Percentiles rank a stretch among this genome's conserved stretches.
phyloP scores from a whole-genome alignment of 2,888 invertebrate species.

The Athrips mouffetella region DNA sequence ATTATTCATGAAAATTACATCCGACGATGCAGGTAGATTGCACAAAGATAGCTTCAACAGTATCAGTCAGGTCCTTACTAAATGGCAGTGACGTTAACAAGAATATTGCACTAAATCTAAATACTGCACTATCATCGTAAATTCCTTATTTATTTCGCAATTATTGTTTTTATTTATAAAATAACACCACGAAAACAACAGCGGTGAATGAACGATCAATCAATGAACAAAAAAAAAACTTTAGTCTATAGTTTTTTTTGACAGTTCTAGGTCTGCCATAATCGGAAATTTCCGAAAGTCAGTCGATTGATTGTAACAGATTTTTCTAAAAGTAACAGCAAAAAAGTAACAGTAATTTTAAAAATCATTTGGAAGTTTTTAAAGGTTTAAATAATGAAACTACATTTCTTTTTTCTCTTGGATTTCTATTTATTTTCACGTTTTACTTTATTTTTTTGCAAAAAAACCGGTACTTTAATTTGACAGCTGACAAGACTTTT shows the following conservation, averaged over 20 bases:
- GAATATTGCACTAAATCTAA: constrained; percentile 64
- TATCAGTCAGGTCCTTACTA: constrained; percentile 40
- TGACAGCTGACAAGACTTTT: constrained; percentile 16
- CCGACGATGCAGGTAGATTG: constrained; percentile 71
- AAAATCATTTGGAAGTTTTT: no score
- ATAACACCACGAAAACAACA: constrained; percentile 76
- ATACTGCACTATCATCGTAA: constrained; percentile 52
- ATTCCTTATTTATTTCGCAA: constrained; percentile 54
- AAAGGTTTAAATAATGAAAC: no score
- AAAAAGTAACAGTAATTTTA: no score
- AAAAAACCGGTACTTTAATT: background rate
- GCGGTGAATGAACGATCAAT: constrained; percentile 78
- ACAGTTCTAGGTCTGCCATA: constrained; percentile 43
- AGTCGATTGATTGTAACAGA: constrained; percentile 21
- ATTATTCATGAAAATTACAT: constrained; percentile 67
- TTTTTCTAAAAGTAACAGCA: no score
- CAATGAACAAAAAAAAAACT: constrained; percentile 65
- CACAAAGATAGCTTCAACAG: constrained; percentile 59
- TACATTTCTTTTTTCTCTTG: no score
- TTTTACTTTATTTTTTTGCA: background rate
- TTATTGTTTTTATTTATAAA: constrained; percentile 66
- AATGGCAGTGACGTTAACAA: constrained; percentile 43
- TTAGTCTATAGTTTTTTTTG: constrained; percentile 51
- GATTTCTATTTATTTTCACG: no score
- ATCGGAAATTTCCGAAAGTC: constrained; percentile 20